Evolutionary conservation across 2,888 invertebrate genomes (phyloP).

Genomic region (Polydrusus pterygomalis): DNA sequence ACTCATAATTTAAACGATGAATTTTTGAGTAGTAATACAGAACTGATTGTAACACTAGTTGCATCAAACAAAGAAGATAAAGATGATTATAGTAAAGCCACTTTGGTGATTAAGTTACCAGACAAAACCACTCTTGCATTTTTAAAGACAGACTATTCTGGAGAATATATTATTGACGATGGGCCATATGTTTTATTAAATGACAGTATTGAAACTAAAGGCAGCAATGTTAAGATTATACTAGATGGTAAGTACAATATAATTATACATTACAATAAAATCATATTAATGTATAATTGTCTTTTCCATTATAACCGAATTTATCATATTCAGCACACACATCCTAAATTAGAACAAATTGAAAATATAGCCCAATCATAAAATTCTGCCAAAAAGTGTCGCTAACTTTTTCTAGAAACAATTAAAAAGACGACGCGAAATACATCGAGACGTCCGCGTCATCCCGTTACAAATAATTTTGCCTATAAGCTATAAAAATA

Average conservation of each 20-base stretch:
- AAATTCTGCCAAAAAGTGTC: too few relatives aligned
- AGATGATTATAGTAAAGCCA: constrained; percentile 42
- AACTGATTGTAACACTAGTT: constrained; percentile 50
- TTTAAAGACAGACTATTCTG: constrained; percentile 38
- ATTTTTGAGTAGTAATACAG: constrained; percentile 30
- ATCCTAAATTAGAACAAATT: too few relatives aligned
- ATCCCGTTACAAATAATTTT: too few relatives aligned
- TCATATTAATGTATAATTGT: too few relatives aligned
- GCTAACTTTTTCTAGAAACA: too few relatives aligned
- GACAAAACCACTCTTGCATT: constrained; percentile 42
- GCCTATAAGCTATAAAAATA: too few relatives aligned
- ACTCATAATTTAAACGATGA: constrained; percentile 34
- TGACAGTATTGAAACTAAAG: constrained; percentile 41
- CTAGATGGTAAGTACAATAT: constrained; percentile 45
- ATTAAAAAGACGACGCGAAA: too few relatives aligned
- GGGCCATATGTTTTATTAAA: constrained; percentile 22
- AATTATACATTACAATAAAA: too few relatives aligned
- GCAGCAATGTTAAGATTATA: constrained; percentile 32
- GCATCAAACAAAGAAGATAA: constrained; percentile 36
- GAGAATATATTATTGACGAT: constrained; percentile 34
- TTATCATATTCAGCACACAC: too few relatives aligned
- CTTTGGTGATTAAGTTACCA: constrained; percentile 58
- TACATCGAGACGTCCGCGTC: too few relatives aligned
- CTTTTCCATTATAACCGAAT: too few relatives aligned
- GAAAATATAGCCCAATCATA: too few relatives aligned